Base-by-base conservation (phyloP, 2,113 vertebrate genomes). In the Ancistrus triradiatus region DNA sequence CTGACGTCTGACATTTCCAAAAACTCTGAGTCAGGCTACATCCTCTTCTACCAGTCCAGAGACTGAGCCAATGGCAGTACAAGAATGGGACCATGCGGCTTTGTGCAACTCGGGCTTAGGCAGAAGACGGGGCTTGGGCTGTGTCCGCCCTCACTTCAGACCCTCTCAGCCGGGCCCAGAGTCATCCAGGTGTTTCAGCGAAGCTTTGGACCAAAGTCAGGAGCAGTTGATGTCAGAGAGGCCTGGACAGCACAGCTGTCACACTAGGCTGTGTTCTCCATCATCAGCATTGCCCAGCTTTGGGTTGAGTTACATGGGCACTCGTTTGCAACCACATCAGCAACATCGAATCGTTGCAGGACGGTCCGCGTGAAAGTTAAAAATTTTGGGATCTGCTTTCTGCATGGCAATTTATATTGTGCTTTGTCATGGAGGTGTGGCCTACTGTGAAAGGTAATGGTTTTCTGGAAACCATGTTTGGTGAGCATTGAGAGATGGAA, bases 1-100 rank as follows among this genome's bases (percentile, higher is more conserved):
- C 84, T 95, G 76, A 95, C 93, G 10, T 92, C 93, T 27, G 93
- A 95, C 86, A 92, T 94, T 84, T 95, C 93, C 83, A 95, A 95
- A 85, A 95, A 94, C 84, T 95, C 93, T 0, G 93, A 95, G 69
- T 94, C 91, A 1, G 92, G 92, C 42, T 95, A 94, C 80, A 94
- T 95, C 79, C 89, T 95, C 78, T 95, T 94, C 83, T 95, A 95
- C 80, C 93, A 95, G 84, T 95, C 93, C 49, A 91, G 93, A 84
- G 92, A 94, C 91, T 95, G 84, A 87, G 49, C 44, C 21, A 49
- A 18, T 47, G 18, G 59, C 40, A 38, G 48, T 13, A 52, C 35
- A 31, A 21, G n/a, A 60, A 67, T 53, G 64, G 56, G 77, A 84
- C 68, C 76, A 74, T 65, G 43, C 59, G 52, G 60, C 72, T 69